Base-by-base conservation (phyloP, 2,888 invertebrate species). In the Melolontha melolontha region DNA sequence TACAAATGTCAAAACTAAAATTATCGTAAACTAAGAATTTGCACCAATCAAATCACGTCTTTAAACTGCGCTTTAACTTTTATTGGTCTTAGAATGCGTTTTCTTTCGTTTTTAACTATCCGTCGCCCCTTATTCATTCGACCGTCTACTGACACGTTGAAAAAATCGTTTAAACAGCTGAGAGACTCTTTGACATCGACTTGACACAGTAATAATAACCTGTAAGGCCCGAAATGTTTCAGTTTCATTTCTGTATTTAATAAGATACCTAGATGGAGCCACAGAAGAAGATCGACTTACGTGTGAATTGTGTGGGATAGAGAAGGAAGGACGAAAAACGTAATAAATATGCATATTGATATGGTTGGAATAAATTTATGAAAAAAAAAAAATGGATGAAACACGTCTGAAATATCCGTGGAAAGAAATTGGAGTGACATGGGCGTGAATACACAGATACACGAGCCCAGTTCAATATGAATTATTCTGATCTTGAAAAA, bases 181-280 rank as follows among this genome's bases (percentile, higher is more conserved):
- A 49, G 59, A 44, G 47, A 62, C 47, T 49, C 59, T 62, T 62
- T 62, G 59, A 62, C 59, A 62, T 62, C 29, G 59, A 62, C 47
- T 49, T 62, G 59, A 62, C 59, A 62, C 47, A 29, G 47, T 62
- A 62, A 62, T 62, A 62, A 62, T 62, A 62, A 62, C 59, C 16
- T 62, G 49, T 49, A 62, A 62, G 47, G 39, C 6, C 47, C 59
- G 47, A 62, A 62, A 62, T 47, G 34, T 49, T 62, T 62, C 59
- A 62, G 59, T 17, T 62, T 62, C 59, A 62, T 62, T 62, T 62
- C 59, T 62, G 47, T 62, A 47, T 62, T 62, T 62, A 62, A 62
- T 62, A 62, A 62, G 47, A 62, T 47, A 34, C 49, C 59, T 34
- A 34, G 34, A 10, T 10, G 34, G 34, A 34, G 34, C 34, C 8